A percentile compares a stretch with the other conserved stretches of the same genome.
phyloP scores from a whole-genome alignment of 2,888 invertebrate genomes.

The Parnassius smintheus region DNA sequence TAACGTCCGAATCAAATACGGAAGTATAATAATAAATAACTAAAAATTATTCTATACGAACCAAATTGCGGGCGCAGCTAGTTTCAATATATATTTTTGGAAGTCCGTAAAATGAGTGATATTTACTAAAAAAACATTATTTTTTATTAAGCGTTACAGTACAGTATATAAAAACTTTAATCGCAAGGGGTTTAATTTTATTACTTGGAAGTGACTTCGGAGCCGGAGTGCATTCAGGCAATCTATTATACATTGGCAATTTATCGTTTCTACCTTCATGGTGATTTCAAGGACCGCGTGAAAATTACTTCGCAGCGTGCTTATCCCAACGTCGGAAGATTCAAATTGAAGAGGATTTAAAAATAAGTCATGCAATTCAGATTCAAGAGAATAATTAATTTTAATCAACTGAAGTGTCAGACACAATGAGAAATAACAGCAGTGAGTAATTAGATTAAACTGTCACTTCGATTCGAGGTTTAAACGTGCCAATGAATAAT shows the following conservation, averaged over 20 bases:
- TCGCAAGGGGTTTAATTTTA: neutral
- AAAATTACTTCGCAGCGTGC: neutral
- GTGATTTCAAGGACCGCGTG: conserved; percentile 7
- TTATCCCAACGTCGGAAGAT: conserved; percentile 16
- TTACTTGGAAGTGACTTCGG: conserved; percentile 9
- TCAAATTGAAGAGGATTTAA: conserved; percentile 5
- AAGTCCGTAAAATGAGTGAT: neutral
- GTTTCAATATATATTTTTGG: no score
- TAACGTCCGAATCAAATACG: no score
- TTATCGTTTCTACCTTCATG: conserved; percentile 21
- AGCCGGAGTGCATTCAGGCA: conserved; percentile 15
- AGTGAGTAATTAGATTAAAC: conserved; percentile 28
- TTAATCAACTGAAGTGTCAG: conserved; percentile 33
- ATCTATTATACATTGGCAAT: conserved; percentile 27
- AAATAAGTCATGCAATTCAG: conserved; percentile 19
- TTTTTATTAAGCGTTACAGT: neutral
- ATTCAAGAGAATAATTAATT: conserved; percentile 34
- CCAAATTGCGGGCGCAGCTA: no score
- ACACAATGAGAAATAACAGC: conserved; percentile 32
- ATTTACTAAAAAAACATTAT: neutral
- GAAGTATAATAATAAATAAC: no score
- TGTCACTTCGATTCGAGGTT: conserved; percentile 14
- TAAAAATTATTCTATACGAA: no score
- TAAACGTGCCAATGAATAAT: conserved; percentile 11
- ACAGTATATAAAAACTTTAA: neutral